Evolutionary conservation across 2,888 invertebrate genomes (phyloP).

Genomic region (Ornithoptera alexandrae): DNA sequence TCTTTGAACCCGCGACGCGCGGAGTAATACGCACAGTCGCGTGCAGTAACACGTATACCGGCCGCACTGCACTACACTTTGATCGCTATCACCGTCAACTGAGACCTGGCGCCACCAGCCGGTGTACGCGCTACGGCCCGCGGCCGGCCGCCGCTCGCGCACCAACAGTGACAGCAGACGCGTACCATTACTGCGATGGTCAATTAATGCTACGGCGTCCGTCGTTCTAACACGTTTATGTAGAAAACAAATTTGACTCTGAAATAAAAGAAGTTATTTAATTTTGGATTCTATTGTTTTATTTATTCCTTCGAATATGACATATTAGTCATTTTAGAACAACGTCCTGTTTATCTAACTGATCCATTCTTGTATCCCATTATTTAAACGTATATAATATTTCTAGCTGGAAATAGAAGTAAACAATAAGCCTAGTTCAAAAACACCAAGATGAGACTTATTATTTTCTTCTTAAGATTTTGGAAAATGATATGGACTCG

Average conservation of each 20-base stretch:
- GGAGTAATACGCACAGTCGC: slow-evolving; percentile 43
- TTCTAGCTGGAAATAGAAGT: too few relatives aligned
- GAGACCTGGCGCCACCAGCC: neutral
- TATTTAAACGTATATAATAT: too few relatives aligned
- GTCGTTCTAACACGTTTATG: slow-evolving; percentile 78
- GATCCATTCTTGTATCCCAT: too few relatives aligned
- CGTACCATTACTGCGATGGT: slow-evolving; percentile 73
- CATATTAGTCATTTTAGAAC: too few relatives aligned
- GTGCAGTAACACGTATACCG: slow-evolving; percentile 38
- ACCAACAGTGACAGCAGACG: slow-evolving; percentile 63
- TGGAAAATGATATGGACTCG: too few relatives aligned
- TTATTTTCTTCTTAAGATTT: too few relatives aligned
- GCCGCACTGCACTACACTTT: neutral
- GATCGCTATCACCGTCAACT: neutral
- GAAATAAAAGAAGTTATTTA: slow-evolving; percentile 81
- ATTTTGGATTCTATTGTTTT: slow-evolving; percentile 75
- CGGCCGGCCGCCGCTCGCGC: slow-evolving; percentile 46
- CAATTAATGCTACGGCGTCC: slow-evolving; percentile 74
- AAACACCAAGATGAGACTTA: too few relatives aligned
- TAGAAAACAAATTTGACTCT: slow-evolving; percentile 80
- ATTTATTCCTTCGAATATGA: slow-evolving; percentile 41
- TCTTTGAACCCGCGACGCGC: slow-evolving; percentile 31
- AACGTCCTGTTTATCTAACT: too few relatives aligned
- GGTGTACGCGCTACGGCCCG: neutral
- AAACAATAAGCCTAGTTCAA: too few relatives aligned